Conservation (phyloP, 2,888 invertebrate genomes). For the Neocrepidodera transversa region DNA sequence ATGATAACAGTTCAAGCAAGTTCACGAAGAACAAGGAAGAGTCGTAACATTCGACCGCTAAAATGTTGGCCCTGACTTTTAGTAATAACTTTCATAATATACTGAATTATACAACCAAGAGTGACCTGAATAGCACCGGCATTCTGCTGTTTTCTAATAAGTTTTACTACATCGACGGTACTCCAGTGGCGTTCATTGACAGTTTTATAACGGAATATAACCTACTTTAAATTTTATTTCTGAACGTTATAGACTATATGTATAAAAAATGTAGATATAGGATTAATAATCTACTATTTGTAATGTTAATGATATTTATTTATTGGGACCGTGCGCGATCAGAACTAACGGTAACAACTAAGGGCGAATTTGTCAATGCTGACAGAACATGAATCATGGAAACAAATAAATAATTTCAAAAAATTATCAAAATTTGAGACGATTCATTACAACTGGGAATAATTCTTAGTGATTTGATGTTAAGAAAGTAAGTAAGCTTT, state of each 20-base stretch:
- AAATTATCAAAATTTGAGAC: too few species aligned
- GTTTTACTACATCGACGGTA: conserved; percentile 33
- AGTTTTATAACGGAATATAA: background rate
- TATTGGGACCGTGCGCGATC: too few species aligned
- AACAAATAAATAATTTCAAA: too few species aligned
- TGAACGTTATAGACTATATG: background rate
- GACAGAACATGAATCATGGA: too few species aligned
- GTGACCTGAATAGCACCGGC: conserved; percentile 45
- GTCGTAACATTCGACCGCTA: conserved; percentile 48
- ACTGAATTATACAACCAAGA: conserved; percentile 50
- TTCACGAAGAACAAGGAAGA: conserved; percentile 47
- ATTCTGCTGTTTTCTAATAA: conserved; percentile 40
- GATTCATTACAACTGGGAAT: too few species aligned
- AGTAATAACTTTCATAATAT: conserved; percentile 52
- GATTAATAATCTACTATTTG: too few species aligned
- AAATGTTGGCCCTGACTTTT: conserved; percentile 52
- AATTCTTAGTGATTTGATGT: too few species aligned
- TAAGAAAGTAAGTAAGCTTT: too few species aligned
- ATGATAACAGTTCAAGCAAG: conserved; percentile 36
- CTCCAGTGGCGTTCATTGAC: conserved; percentile 28
- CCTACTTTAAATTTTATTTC: background rate
- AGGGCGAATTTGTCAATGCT: too few species aligned
- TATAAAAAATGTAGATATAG: background rate
- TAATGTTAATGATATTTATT: too few species aligned
- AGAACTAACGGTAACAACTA: too few species aligned